These are phyloP conservation scores for Ruditapes philippinarum DNA, from an alignment of 1,140 invertebrate species.

Conservation along the genomic window DNA sequence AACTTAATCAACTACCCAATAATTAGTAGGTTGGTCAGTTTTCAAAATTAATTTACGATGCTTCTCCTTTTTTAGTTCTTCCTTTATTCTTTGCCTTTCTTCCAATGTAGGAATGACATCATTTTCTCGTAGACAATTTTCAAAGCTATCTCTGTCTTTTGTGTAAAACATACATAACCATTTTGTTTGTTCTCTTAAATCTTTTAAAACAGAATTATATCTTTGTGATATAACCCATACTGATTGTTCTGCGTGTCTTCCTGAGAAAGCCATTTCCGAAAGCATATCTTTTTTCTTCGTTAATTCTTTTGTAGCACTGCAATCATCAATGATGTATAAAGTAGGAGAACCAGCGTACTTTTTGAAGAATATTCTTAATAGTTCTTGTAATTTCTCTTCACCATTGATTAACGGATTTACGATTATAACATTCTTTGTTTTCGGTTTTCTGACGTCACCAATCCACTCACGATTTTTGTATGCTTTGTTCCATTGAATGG, in stretches of 20 bases:
- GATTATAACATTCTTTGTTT: neutral
- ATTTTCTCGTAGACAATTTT: conserved; percentile 8
- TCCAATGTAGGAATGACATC: conserved; percentile 4
- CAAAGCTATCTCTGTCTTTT: conserved; percentile 24
- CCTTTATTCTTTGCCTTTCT: conserved; percentile 17
- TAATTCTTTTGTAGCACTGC: conserved; percentile 51
- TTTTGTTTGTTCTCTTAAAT: conserved; percentile 33
- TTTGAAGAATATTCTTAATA: conserved; percentile 46
- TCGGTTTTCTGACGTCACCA: neutral
- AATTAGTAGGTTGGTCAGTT: no score
- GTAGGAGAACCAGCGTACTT: conserved; percentile 42
- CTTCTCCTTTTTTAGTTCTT: no score
- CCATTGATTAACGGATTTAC: neutral
- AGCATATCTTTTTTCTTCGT: conserved; percentile 64
- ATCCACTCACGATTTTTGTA: conserved; percentile 26
- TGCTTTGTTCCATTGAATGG: conserved; percentile 21
- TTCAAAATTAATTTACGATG: no score
- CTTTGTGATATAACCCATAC: conserved; percentile 57
- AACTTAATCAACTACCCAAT: no score
- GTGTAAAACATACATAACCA: conserved; percentile 13
- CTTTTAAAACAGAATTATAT: conserved; percentile 51
- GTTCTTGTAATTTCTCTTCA: conserved; percentile 42
- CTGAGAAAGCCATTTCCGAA: conserved; percentile 44
- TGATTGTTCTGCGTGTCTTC: conserved; percentile 54
- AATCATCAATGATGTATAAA: conserved; percentile 60